Conservation (phyloP, 2,888 invertebrate genomes). For the Aquatica leii region DNA sequence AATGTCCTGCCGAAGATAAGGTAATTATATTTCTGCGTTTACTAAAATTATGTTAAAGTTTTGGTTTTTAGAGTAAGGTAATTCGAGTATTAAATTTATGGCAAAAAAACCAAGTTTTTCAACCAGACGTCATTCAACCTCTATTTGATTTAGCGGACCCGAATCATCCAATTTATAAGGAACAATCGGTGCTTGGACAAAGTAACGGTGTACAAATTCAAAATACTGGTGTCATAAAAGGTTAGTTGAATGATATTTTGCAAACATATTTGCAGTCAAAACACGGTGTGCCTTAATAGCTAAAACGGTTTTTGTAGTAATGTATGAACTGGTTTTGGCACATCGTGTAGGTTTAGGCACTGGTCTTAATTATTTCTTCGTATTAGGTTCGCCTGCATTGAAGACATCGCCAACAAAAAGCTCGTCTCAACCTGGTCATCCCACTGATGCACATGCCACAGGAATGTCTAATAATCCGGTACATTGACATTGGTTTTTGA, state of each 20-base stretch:
- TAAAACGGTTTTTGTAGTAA: constrained; percentile 1
- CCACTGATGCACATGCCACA: constrained; percentile 50
- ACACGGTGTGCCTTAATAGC: constrained; percentile 53
- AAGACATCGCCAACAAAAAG: constrained; percentile 61
- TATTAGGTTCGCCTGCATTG: constrained; percentile 61
- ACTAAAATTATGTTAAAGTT: constrained; percentile 5
- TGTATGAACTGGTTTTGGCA: constrained; percentile 50
- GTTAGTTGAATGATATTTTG: constrained; percentile 49
- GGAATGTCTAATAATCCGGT: constrained; percentile 55
- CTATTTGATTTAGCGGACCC: constrained; percentile 91
- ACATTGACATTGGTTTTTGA: too few relatives aligned
- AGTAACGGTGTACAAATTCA: constrained; percentile 48
- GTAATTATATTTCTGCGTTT: constrained; percentile 64
- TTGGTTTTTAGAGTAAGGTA: constrained; percentile 79
- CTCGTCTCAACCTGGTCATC: constrained; percentile 51
- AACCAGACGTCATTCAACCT: constrained; percentile 93
- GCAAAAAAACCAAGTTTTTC: constrained; percentile 99
- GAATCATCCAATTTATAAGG: constrained; percentile 79
- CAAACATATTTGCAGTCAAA: constrained; percentile 32
- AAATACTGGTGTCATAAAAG: constrained; percentile 48
- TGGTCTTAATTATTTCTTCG: constrained; percentile 60
- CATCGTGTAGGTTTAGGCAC: constrained; percentile 56
- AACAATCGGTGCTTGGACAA: constrained; percentile 55
- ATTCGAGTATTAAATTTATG: constrained; percentile 97
- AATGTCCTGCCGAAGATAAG: constrained; percentile 98